Evolutionary conservation across 2,797 vertebrate genomes (phyloP), one percentile per base, ranked within the genome.

Genomic region (Bryconaethiops microstoma): DNA sequence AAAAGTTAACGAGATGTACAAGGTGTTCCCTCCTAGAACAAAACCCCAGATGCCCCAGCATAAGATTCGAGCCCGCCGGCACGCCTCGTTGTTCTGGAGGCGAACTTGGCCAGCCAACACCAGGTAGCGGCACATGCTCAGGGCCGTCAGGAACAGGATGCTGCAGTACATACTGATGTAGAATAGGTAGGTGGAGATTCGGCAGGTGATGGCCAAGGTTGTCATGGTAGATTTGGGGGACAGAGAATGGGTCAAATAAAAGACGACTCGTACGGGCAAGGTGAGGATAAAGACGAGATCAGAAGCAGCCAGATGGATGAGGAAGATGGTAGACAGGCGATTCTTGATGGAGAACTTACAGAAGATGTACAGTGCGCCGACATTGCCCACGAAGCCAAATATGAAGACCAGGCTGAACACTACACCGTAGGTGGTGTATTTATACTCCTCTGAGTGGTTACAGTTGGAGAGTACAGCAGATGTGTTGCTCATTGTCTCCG

Each of bases 81-180:
- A 84, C 1, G 72, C 79, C 62, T 83, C 50, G 0, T 39, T 54
- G 39, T 76, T 88, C 64, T 82, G 84, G 16, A 79, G 74, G 14
- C 64, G 77, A 1, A 78, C 7, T 7, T 70, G 65, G 23, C 82
- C 78, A 0, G 60, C 76, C 1, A 86, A 55, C 9, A 82, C 82
- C 78, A 89, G 76, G 64, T 82, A 88, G 8, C 88, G 88, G 17
- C 83, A 82, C 6, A 86, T 23, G 54, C 87, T 87, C 5, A 89
- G 76, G 12, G 86, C 83, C 13, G 82, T 82, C 65, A 89, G 82
- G 74, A 89, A 88, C 23, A 86, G 82, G 55, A 88, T 87, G 23
- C 87, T 87, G 78, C 86, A 86, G 68, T 88, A 89, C 86, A 89
- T 86, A 76, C 83, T 87, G 55, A 87, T 83, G 29, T 89, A 88